These are phyloP conservation scores for Anadara kagoshimensis DNA, from an alignment of 1,140 invertebrate genomes.

Conservation along the genomic window DNA sequence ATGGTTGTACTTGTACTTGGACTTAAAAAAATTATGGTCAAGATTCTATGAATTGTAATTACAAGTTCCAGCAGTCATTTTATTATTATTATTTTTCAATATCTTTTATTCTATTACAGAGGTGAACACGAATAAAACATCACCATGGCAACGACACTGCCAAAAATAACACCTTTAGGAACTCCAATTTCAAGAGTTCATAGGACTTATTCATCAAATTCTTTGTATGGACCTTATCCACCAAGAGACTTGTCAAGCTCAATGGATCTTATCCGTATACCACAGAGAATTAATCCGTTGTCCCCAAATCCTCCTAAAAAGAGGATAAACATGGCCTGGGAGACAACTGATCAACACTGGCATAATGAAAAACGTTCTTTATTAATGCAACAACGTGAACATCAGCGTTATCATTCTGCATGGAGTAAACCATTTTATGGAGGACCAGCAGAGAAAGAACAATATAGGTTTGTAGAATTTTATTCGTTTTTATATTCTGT, in stretches of 20 bases:
- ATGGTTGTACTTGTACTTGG: no score
- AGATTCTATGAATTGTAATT: no score
- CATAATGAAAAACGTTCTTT: slow-evolving; percentile 67
- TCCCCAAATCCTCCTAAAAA: slow-evolving; percentile 60
- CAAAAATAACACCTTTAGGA: no score
- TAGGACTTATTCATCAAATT: neutral
- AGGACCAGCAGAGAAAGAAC: slow-evolving; percentile 68
- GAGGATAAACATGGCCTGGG: slow-evolving; percentile 64
- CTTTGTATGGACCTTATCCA: slow-evolving; percentile 63
- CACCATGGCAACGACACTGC: no score
- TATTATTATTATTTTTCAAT: no score
- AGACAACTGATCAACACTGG: slow-evolving; percentile 68
- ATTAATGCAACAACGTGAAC: slow-evolving; percentile 69
- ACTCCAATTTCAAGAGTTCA: no score
- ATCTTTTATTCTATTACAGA: no score
- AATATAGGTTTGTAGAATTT: slow-evolving; percentile 62
- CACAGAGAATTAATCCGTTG: slow-evolving; percentile 64
- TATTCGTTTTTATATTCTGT: no score
- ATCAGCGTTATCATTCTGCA: slow-evolving; percentile 69
- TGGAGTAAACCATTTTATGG: slow-evolving; percentile 71
- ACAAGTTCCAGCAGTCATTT: no score
- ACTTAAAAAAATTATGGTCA: no score
- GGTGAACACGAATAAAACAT: no score
- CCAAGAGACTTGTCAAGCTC: slow-evolving; percentile 61
- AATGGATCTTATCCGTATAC: slow-evolving; percentile 58